A percentile compares a stretch with the other conserved stretches of the same genome.
These are phyloP conservation scores for Avahi laniger DNA, from an alignment of 2,797 vertebrate species.

Conservation along the genomic window DNA sequence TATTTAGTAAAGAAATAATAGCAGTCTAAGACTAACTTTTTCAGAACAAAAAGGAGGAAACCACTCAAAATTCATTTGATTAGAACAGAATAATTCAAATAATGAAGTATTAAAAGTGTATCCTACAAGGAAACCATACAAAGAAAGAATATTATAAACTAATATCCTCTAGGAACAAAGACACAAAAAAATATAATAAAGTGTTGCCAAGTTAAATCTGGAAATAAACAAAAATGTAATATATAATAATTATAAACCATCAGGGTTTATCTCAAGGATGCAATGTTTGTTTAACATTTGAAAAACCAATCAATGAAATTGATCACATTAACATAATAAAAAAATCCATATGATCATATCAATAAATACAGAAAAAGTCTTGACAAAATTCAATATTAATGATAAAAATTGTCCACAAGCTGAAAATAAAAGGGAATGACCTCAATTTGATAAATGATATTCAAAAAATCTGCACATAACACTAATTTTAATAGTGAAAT, in stretches of 20 bases:
- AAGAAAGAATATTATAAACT: background rate
- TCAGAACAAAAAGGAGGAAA: background rate
- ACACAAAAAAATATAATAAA: background rate
- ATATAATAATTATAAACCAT: background rate
- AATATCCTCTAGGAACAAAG: background rate
- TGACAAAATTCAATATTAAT: too few relatives aligned
- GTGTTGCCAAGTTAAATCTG: background rate
- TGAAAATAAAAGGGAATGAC: too few relatives aligned
- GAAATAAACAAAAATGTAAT: background rate
- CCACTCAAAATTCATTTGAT: background rate
- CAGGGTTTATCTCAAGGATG: background rate
- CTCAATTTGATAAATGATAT: background rate
- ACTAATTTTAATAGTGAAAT: background rate
- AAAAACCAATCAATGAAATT: background rate
- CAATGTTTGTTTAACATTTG: background rate
- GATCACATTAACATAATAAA: background rate
- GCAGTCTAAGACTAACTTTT: background rate
- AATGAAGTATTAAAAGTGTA: background rate
- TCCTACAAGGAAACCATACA: background rate
- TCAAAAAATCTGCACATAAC: background rate
- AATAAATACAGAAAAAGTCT: background rate
- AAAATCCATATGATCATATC: background rate
- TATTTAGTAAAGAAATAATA: background rate
- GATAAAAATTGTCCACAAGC: too few relatives aligned
- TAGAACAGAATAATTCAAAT: background rate